phyloP scores from a whole-genome alignment of 2,797 vertebrate species.

The Myripristis murdjan region DNA sequence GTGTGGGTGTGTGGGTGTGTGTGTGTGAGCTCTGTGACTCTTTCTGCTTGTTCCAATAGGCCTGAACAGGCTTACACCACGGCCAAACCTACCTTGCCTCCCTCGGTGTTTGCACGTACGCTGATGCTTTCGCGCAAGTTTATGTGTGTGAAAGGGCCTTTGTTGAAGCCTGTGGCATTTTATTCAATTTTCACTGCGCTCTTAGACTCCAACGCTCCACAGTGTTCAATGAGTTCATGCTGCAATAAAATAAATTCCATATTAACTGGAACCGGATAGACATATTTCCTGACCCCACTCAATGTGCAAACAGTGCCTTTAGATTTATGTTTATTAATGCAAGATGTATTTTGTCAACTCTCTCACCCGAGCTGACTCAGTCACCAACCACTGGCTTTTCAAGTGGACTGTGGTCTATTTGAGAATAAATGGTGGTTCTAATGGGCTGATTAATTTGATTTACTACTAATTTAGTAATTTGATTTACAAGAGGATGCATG shows the following conservation, averaged over 20 bases:
- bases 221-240: background rate
- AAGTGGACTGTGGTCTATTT: slow-evolving; percentile 3
- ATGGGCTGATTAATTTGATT: slow-evolving; percentile 19
- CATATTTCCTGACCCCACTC: slow-evolving; percentile 16
- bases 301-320: slow-evolving; percentile 7
- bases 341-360: slow-evolving; percentile 16
- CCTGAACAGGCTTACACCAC: slow-evolving; percentile 64
- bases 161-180: slow-evolving; percentile 32
- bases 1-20: slow-evolving; percentile 35
- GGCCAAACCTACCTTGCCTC: slow-evolving; percentile 37
- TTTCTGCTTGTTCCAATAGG: slow-evolving; percentile 47
- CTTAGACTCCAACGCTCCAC: background rate
- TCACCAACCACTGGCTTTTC: slow-evolving; percentile 1
- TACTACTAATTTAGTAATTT: background rate
- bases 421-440: slow-evolving; percentile 12
- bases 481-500: background rate
- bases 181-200: background rate
- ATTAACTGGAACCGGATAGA: slow-evolving; percentile 27
- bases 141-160: slow-evolving; percentile 54
- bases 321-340: slow-evolving; percentile 20
- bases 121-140: slow-evolving; percentile 27
- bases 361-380: background rate
- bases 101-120: slow-evolving; percentile 26
- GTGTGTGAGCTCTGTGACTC: slow-evolving; percentile 24
- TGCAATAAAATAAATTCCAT: slow-evolving; percentile 25